Base-by-base conservation (phyloP, 2,888 invertebrate species). In the Spisula subtruncata region DNA sequence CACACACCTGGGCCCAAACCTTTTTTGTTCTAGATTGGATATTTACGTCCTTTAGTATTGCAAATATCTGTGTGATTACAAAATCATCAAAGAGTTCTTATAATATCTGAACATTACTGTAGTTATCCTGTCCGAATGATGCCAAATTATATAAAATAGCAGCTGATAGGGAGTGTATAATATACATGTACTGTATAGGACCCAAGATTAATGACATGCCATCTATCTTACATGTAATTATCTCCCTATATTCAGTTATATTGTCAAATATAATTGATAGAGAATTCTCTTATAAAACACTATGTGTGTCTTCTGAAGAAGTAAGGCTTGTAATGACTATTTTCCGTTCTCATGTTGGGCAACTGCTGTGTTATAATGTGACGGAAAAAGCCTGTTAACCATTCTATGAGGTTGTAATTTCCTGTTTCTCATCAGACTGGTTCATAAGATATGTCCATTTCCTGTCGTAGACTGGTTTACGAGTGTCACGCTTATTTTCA, bases 371-470 rank as follows among this genome's bases (percentile, higher is more conserved):
- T 29, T 14, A 10, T 75, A 75, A 75, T 32, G 75, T 75, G 18
- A 32, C 32, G 18, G 32, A 75, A 75, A 75, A 75, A 75, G 75
- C 75, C 75, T 18, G 14, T 12, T 35, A 35, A 18, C 75, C 75
- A 75, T 75, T 75, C 75, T 75, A 35, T 16, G 32, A 75, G 35
- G 75, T 16, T 32, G 18, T 35, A 35, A 75, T 75, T 75, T 75
- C 75, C 75, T 75, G 75, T 75, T 32, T 35, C 35, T 75, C 35
- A 35, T 35, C 75, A 18, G 35, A 75, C 75, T 32, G 29, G 35
- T 75, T 35, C 32, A 75, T 75, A 75, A 75, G 75, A 75, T 75
- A 35, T 35, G 29, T 75, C 75, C 75, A 75, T 75, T 75, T 75
- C 75, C 75, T 75, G 75, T 75, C 35, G 14, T 35, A 18, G 75